Base-by-base conservation (phyloP, 2,113 vertebrate species). In the Sciurus niger region DNA sequence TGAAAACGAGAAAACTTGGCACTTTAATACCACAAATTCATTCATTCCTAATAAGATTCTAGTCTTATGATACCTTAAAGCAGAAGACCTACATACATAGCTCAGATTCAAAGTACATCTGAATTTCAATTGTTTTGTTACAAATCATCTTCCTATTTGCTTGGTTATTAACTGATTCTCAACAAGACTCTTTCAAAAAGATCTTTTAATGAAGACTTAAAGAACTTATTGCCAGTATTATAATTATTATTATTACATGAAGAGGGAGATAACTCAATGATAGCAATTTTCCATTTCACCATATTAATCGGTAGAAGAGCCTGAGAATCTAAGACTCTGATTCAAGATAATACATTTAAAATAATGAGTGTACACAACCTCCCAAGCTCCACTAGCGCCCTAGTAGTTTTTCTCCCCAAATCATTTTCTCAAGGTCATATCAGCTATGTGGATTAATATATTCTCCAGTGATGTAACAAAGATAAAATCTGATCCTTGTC, bases 151-250 rank as follows among this genome's bases (percentile, higher is more conserved):
- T 65, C 68, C 7, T 16, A 70, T 86, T 70, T 93, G 70, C 84
- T 95, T 94, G 73, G n/a, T 80, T 92, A 91, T 70, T 86, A 73
- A 70, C 40, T 91, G 60, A 43, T 76, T 65, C 67, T 34, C 84
- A 93, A 76, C 11, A 79, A 87, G 92, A 91, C 3, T 51, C 90
- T 89, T 93, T 84, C 65, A 40, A 93, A 94, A 76, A 83, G 63
- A 78, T 53, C 11, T 93, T 93, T 91, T 88, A 87, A 72, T 73
- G 94, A 80, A 96, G 70, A 4, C 28, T 93, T 93, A 89, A 89
- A 93, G 30, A 95, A 92, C 73, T 92, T 58, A 82, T n/a, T 53
- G 46, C 12, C 8, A 95, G 18, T 73, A 80, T 73, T 76, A 34
- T 76, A 89, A 89, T 48, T 96, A 70, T 92, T 90, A 89, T 95